These are phyloP conservation scores for Leuciscus idus DNA, from an alignment of 2,113 vertebrate genomes.

Conservation along the genomic window DNA sequence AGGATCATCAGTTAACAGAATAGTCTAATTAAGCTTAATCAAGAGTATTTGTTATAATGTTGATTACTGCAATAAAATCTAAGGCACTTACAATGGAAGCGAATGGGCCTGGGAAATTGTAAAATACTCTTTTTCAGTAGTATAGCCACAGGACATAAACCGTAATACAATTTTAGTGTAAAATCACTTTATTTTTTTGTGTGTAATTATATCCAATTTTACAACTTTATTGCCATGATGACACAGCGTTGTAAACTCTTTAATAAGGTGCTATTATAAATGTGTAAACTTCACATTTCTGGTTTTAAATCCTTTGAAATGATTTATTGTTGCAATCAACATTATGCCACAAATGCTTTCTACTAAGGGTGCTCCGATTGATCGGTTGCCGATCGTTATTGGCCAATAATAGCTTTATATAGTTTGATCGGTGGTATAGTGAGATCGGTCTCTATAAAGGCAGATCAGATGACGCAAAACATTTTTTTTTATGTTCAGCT, in stretches of 20 bases:
- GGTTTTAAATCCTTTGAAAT: background rate
- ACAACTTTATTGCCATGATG: background rate
- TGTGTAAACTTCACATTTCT: constrained; percentile 1
- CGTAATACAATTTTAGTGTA: background rate
- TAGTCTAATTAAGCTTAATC: background rate
- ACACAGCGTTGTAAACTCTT: background rate
- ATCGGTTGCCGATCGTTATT: too few relatives aligned
- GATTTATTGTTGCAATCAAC: background rate
- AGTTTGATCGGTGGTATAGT: too few relatives aligned
- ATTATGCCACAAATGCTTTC: background rate
- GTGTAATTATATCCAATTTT: background rate
- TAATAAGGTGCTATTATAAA: background rate
- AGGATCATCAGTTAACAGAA: background rate
- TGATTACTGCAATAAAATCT: background rate
- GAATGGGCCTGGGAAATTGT: background rate
- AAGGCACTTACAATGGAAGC: background rate
- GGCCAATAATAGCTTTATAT: too few relatives aligned
- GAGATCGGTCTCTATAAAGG: too few relatives aligned
- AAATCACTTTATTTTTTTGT: background rate
- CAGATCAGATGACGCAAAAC: too few relatives aligned
- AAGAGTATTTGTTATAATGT: background rate
- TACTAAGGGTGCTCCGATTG: background rate
- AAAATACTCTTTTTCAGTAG: too few relatives aligned
- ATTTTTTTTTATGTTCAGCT: too few relatives aligned
- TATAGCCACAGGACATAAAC: too few relatives aligned